A percentile compares a stretch with the other conserved stretches of the same genome.
These are phyloP conservation scores for Aythya fuligula DNA, from an alignment of 2,797 vertebrate species.

Conservation along the genomic window DNA sequence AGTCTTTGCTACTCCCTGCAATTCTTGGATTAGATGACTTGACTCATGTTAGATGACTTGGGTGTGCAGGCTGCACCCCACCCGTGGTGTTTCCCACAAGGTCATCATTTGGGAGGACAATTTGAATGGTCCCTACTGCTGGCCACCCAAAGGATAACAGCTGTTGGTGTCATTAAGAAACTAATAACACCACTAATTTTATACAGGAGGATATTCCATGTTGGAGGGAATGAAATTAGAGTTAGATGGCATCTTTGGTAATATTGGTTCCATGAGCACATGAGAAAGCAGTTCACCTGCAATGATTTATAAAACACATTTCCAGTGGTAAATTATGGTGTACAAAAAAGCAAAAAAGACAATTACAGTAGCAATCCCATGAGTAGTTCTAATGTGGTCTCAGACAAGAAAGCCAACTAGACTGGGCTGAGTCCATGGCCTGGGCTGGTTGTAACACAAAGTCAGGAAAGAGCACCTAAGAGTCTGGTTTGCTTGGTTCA, in stretches of 20 bases:
- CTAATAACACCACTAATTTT: background rate
- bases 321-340: background rate
- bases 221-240: background rate
- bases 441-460: background rate
- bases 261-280: background rate
- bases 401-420: background rate
- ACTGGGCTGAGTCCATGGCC: background rate
- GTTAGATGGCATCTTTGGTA: background rate
- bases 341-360: background rate
- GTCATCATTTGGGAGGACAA: background rate
- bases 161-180: background rate
- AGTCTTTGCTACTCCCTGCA: accelerated
- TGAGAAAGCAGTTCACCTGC: background rate
- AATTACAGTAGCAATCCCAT: too few relatives aligned
- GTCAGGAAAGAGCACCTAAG: background rate
- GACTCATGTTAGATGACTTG: accelerated
- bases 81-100: accelerated
- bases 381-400: background rate
- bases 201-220: background rate
- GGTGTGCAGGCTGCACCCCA: too few relatives aligned
- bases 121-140: too few relatives aligned
- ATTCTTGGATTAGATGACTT: background rate
- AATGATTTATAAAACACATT: background rate
- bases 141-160: background rate
- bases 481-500: background rate